Conservation (phyloP, 2,888 invertebrate species). For the Bimastos eiseni region DNA sequence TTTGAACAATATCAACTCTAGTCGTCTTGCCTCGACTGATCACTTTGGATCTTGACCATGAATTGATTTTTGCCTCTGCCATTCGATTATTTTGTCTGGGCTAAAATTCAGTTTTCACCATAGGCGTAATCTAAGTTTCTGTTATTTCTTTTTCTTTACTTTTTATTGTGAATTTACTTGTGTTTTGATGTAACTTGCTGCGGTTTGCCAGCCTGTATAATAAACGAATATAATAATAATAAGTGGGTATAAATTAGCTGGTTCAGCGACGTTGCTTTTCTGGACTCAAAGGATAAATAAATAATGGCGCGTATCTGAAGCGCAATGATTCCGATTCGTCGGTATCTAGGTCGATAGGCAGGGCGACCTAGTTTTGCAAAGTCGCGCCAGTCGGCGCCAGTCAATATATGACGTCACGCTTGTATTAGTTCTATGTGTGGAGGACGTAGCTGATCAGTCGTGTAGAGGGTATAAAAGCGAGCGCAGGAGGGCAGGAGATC, state of each 20-base stretch:
- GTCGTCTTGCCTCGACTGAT: too few relatives aligned
- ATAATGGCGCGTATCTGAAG: neutral
- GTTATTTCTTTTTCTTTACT: too few relatives aligned
- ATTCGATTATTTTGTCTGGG: too few relatives aligned
- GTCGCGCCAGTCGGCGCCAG: neutral
- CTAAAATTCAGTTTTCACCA: too few relatives aligned
- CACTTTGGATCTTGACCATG: too few relatives aligned
- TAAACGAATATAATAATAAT: too few relatives aligned
- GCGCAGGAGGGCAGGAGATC: neutral
- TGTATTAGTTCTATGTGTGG: neutral
- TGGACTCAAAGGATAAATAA: neutral
- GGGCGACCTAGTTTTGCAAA: neutral
- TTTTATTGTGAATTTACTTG: too few relatives aligned
- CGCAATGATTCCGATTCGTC: neutral
- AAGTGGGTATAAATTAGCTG: neutral
- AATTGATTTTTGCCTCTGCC: too few relatives aligned
- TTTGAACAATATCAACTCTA: too few relatives aligned
- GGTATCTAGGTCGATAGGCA: neutral
- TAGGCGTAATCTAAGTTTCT: too few relatives aligned
- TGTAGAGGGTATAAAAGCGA: neutral
- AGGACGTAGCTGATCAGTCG: constrained; percentile 6
- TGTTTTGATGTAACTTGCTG: too few relatives aligned
- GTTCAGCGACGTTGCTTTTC: neutral
- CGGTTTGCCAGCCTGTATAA: too few relatives aligned
- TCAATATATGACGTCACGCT: constrained; percentile 4